Percentiles rank a stretch among this genome's conserved stretches.
These are phyloP conservation scores for Prochilodus magdalenae DNA, from an alignment of 2,113 vertebrate species.

Conservation along the genomic window DNA sequence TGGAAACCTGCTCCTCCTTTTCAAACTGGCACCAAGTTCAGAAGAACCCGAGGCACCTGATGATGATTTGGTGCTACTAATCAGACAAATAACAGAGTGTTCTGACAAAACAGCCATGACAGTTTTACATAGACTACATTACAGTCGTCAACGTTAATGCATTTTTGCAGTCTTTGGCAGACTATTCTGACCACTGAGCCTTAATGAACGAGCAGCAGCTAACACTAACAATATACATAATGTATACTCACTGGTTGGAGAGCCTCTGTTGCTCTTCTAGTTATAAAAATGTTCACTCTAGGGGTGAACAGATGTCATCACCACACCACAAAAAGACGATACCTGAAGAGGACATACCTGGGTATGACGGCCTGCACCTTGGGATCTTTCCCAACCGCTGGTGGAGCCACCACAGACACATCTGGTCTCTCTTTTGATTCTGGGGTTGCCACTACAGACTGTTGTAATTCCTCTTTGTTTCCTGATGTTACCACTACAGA, in stretches of 20 bases:
- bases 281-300: too few relatives aligned
- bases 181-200: too few relatives aligned
- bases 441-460: not conserved
- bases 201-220: too few relatives aligned
- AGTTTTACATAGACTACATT: not conserved
- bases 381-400: not conserved
- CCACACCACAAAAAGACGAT: too few relatives aligned
- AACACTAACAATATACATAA: too few relatives aligned
- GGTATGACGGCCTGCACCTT: not conserved
- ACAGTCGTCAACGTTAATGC: too few relatives aligned
- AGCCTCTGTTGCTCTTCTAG: too few relatives aligned
- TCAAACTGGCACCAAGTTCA: not conserved
- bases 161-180: too few relatives aligned
- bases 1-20: slow-evolving; percentile 15
- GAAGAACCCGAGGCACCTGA: not conserved
- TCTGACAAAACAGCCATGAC: not conserved
- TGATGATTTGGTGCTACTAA: not conserved
- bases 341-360: slow-evolving; percentile 36
- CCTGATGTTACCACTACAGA: not conserved
- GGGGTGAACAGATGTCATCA: too few relatives aligned
- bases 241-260: too few relatives aligned
- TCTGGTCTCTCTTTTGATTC: not conserved
- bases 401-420: too few relatives aligned
- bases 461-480: not conserved
- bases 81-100: not conserved